Conservation (phyloP, 2,888 invertebrate species). For the Rhingia rostrata region DNA sequence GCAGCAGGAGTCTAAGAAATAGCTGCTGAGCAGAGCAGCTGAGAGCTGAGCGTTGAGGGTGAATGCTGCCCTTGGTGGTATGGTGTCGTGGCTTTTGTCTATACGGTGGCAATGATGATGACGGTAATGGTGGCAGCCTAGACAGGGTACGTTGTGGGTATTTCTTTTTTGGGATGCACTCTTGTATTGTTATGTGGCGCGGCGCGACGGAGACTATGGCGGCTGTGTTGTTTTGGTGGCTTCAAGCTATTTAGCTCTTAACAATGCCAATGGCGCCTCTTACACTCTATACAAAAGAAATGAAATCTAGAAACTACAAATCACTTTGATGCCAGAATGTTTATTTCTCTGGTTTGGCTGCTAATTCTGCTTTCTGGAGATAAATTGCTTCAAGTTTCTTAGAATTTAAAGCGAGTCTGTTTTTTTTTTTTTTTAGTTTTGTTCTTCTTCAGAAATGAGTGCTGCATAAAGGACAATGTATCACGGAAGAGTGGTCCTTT, state of each 20-base stretch:
- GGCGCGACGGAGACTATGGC: constrained; percentile 17
- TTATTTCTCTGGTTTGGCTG: constrained; percentile 58
- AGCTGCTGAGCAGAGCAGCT: constrained; percentile 42
- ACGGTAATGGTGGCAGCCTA: constrained; percentile 67
- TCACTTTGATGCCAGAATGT: constrained; percentile 70
- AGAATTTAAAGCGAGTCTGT: not conserved
- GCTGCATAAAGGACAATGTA: not conserved
- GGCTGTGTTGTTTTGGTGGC: constrained; percentile 54
- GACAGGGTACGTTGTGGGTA: constrained; percentile 65
- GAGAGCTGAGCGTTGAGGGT: constrained; percentile 64
- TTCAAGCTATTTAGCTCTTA: constrained; percentile 67
- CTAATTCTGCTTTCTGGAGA: constrained; percentile 62
- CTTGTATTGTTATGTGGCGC: constrained; percentile 55
- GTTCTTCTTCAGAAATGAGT: not conserved
- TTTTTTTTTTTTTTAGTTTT: constrained; percentile 8
- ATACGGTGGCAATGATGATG: constrained; percentile 70
- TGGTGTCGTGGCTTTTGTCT: constrained; percentile 67
- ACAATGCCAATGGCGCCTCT: constrained; percentile 74
- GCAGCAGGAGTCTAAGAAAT: constrained; percentile 29
- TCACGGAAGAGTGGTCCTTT: too few relatives aligned
- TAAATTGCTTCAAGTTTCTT: constrained; percentile 62
- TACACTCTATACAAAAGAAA: constrained; percentile 70
- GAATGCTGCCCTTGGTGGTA: constrained; percentile 53
- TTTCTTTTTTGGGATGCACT: constrained; percentile 46
- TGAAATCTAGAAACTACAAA: constrained; percentile 68